These are phyloP conservation scores for Manduca sexta DNA, from an alignment of 1,140 invertebrate species.

Conservation along the genomic window DNA sequence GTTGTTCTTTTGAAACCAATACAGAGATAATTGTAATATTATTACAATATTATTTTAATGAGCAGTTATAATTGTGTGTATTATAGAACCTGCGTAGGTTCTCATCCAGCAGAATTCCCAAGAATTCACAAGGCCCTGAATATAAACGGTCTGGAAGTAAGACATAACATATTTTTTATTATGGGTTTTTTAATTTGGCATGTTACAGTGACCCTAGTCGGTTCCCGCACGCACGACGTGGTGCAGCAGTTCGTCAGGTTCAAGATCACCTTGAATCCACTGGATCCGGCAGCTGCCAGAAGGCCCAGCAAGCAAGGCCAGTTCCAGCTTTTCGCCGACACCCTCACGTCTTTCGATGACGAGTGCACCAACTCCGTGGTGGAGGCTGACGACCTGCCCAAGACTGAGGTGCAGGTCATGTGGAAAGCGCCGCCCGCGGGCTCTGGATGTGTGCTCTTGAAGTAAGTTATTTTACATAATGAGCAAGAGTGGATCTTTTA, in stretches of 20 bases:
- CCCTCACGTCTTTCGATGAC: conserved; percentile 85
- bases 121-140: too few relatives aligned
- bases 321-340: conserved; percentile 88
- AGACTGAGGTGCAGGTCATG: conserved; percentile 91
- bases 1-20: too few relatives aligned
- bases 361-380: conserved; percentile 90
- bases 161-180: too few relatives aligned
- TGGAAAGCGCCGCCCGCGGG: conserved; percentile 90
- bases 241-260: conserved; percentile 89
- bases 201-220: conserved; percentile 81
- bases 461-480: conserved; percentile 67
- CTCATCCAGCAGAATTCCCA: too few relatives aligned
- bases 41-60: too few relatives aligned
- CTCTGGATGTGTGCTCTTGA: conserved; percentile 89
- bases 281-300: conserved; percentile 59
- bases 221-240: conserved; percentile 80
- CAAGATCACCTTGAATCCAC: conserved; percentile 83
- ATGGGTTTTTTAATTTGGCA: too few relatives aligned
- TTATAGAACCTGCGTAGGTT: too few relatives aligned
- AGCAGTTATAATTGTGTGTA: too few relatives aligned
- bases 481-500: too few relatives aligned
- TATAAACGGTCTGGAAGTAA: too few relatives aligned
- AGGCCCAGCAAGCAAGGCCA: conserved; percentile 77
- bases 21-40: too few relatives aligned
- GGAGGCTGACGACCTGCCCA: conserved; percentile 84